Conservation (phyloP, 2,113 vertebrate species). For the Daphoenositta chrysoptera region DNA sequence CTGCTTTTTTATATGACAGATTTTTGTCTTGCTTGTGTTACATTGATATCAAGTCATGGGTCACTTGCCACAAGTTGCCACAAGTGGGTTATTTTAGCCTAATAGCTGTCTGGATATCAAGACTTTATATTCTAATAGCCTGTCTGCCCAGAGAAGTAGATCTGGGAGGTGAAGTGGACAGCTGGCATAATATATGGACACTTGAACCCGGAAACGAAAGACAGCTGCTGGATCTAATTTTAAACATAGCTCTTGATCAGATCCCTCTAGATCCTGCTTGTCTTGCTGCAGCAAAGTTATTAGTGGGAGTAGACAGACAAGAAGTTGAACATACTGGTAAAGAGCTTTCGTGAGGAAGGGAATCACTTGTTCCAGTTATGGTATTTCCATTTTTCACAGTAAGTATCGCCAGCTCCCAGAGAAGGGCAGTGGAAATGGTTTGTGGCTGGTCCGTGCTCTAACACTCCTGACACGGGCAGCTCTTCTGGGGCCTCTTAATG, state of each 20-base stretch:
- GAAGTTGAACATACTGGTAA: background rate
- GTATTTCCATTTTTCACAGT: conserved; percentile 67
- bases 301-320: background rate
- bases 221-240: conserved; percentile 69
- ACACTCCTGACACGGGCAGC: background rate
- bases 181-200: background rate
- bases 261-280: background rate
- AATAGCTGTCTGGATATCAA: background rate
- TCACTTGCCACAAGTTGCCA: background rate
- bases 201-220: conserved; percentile 9
- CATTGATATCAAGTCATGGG: background rate
- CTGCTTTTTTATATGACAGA: background rate
- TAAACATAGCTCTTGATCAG: conserved; percentile 38
- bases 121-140: background rate
- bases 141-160: background rate
- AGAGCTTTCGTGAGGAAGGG: background rate
- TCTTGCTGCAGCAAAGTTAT: background rate
- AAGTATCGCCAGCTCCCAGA: background rate
- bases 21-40: background rate
- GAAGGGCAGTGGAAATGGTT: background rate
- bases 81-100: background rate
- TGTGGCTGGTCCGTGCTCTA: background rate
- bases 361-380: conserved; percentile 30
- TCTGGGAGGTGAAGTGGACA: background rate
- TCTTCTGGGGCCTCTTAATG: background rate